These are phyloP conservation scores for Danionella dracula DNA, from an alignment of 2,797 vertebrate species.

Conservation along the genomic window DNA sequence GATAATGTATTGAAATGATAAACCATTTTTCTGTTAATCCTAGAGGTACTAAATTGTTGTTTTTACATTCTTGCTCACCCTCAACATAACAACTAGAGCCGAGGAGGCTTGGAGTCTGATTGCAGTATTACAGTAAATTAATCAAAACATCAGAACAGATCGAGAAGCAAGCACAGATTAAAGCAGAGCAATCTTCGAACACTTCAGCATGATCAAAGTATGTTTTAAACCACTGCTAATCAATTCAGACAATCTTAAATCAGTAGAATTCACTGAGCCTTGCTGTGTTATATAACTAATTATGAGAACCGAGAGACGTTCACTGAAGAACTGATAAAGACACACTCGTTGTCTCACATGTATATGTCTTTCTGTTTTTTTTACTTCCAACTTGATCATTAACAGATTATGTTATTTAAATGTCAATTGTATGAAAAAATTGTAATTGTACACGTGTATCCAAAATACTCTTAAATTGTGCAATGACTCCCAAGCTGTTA, in stretches of 20 bases:
- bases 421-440: too few species aligned
- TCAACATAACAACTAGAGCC: not conserved
- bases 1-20: too few species aligned
- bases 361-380: too few species aligned
- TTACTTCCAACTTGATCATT: too few species aligned
- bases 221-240: slow-evolving; percentile 41
- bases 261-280: slow-evolving; percentile 18
- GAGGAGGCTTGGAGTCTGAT: slow-evolving; percentile 16
- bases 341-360: not conserved
- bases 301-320: slow-evolving; percentile 27
- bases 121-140: slow-evolving; percentile 27
- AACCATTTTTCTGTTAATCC: too few species aligned
- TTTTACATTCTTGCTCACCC: not conserved
- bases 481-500: too few species aligned
- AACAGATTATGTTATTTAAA: too few species aligned
- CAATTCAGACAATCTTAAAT: slow-evolving; percentile 29
- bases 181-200: slow-evolving; percentile 39
- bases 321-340: slow-evolving; percentile 7
- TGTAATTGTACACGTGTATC: too few species aligned
- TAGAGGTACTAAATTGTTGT: too few species aligned
- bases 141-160: slow-evolving; percentile 30
- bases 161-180: slow-evolving; percentile 24
- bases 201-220: slow-evolving; percentile 49
- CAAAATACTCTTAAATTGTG: too few species aligned
- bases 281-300: slow-evolving; percentile 1